Evolutionary conservation across 1,140 invertebrate genomes (phyloP), one percentile per base, ranked within the genome.

Genomic region (Schlechtendalia chinensis): DNA sequence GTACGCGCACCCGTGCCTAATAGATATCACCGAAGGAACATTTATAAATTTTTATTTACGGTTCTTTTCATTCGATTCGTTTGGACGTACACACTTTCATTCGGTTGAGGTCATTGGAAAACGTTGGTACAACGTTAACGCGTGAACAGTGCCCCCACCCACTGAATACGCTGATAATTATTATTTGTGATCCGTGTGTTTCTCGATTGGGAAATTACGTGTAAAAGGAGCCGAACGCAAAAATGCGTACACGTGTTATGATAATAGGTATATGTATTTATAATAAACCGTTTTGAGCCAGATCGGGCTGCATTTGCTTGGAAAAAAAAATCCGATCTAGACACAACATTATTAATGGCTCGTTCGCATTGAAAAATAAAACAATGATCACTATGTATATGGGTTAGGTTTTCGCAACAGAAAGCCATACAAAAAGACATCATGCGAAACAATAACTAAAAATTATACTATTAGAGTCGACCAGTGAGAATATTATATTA

Each of bases 341-440:
- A 29, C 17, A 11, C 14, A 71, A 50, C 32, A 39, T 39, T 24
- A 24, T 67, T 22, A 69, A 50, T 27, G 22, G 39, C n/a, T 47
- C 39, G 22, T 22, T 11, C 16, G 67, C 67, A n/a, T 71, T 71
- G 67, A 71, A 27, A 47, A 50, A 71, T 27, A 53, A 27, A 27
- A 71, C 67, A 71, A 71, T 71, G 45, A 29, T 27, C 47, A 22
- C 24, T 8, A 39, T 39, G 2, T 29, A 71, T 27, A 69, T 69
- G 27, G 67, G 47, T 71, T 32, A 50, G 11, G 22, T 71, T 53
- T 53, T 71, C 53, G 67, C 22, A 71, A 71, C 27, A 71, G 65
- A 67, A 67, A 67, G 19, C 14, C 45, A 69, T 47, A 47, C 8
- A 27, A 53, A 71, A 71, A 71, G 10, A 17, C 67, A 53, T 50